Base-by-base conservation (phyloP, 2,888 invertebrate species). In the Acheta domesticus region DNA sequence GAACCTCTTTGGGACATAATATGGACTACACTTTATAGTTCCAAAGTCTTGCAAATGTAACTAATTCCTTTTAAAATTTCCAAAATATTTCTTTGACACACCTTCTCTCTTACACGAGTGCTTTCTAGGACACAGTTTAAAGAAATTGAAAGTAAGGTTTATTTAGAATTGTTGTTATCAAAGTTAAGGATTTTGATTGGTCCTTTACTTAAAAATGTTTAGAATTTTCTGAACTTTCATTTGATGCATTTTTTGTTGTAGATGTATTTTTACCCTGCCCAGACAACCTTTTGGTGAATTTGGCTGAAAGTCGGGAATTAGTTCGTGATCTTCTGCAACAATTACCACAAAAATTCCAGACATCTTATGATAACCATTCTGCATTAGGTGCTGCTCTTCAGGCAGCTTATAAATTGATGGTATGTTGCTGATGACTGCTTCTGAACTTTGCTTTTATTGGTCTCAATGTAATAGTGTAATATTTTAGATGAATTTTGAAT, bases 181-280 rank as follows among this genome's bases (percentile, higher is more conserved):
- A 36, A 36, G 36, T 36, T 36, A 1, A 23, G 23, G 3, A 36
- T 36, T 8, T 36, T 36, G 36, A 36, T 36, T 36, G 36, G 36
- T 36, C 5, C 36, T 36, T 36, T 36, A 8, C 36, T 8, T 36
- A 36, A 36, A 36, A 36, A 36, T 5, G 36, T 36, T 62, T 14
- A 8, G 16, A 62, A 62, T 62, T n/a, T 62, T 62, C 12, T 19
- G 62, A n/a, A 62, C 62, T 19, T 62, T 62, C 14, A 19, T 62
- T 14, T 62, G n/a, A 16, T 62, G 62, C 62, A 14, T 62, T 78
- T n/a, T 81, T 82, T 81, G 79, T 85, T 85, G 0, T 87, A 95
- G 98, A 99, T 85, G 91, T 97, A 76, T 99, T 98, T 88, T 89
- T 99, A 83, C 99, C 99, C 5, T 94, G 94, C 20, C 97, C 97